Base-by-base conservation (phyloP, 2,888 invertebrate genomes). In the Leptothorax acervorum region DNA sequence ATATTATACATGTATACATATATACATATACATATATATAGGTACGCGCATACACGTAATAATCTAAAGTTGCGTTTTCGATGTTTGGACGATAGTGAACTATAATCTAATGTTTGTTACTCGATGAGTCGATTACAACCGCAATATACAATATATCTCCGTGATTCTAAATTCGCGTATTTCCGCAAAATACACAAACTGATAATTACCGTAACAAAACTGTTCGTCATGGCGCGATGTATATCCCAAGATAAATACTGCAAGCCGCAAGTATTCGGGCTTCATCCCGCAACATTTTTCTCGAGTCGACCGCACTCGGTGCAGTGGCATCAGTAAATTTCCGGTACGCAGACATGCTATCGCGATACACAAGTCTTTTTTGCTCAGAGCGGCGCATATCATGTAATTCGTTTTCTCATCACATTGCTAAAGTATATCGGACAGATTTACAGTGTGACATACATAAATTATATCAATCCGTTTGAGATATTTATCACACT, bases 381-480 rank as follows among this genome's bases (percentile, higher is more conserved):
- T 66, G 15, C 39, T 18, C 9, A 42, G 35, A 73, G 31, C 62
- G 6, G 12, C 48, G 35, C 87, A 87, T 87, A 90, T 88, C 87
- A 82, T 31, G 18, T 12, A 35, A 53, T 73, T 83, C 78, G 65
- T 84, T 83, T 78, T 62, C 86, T 90, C 90, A 82, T 88, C 87
- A 88, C 83, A 85, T 85, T 70, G 82, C 76, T 51, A 63, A 86
- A 74, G 79, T 81, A 76, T 63, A 63, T 70, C 83, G 57, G 85
- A 82, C 82, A 88, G 88, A 90, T 90, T 90, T 90, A 82, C 82
- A 75, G 53, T 4, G 68, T 62, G 45, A 35, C 35, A 23, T 23
- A 71, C 75, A 87, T 88, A 90, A 90, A 90, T 90, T 88, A 84
- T 66, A 12, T 35, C 35, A 42, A 71, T 63, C 45, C 9, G n/a